phyloP scores from a whole-genome alignment of 2,113 vertebrate genomes.

The Chunga burmeisteri region DNA sequence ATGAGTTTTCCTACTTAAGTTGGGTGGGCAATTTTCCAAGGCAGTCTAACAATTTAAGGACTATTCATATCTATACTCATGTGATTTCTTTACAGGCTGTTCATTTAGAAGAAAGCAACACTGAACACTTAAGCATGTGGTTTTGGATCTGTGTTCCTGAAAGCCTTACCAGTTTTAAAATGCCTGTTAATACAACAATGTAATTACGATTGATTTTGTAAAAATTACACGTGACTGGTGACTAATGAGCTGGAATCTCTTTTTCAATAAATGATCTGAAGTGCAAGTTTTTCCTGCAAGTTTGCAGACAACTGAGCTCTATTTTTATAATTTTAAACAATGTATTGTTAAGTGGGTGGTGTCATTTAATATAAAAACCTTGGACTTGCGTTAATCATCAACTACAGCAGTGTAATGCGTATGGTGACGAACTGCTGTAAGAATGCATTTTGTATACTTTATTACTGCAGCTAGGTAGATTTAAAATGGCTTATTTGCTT shows the following conservation, averaged over 20 bases:
- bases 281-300: background rate
- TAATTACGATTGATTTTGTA: conserved; percentile 63
- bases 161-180: conserved; percentile 72
- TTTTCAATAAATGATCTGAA: conserved; percentile 70
- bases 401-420: background rate
- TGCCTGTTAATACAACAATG: conserved; percentile 35
- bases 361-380: background rate
- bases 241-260: conserved; percentile 52
- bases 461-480: background rate
- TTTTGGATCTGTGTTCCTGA: conserved; percentile 40
- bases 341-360: background rate
- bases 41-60: background rate
- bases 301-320: background rate
- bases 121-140: conserved; percentile 61
- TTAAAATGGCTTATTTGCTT: background rate
- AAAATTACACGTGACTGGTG: conserved; percentile 20
- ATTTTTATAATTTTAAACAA: conserved; percentile 8
- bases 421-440: background rate
- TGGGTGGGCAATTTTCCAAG: background rate
- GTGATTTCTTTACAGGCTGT: conserved; percentile 80
- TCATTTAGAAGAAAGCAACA: conserved; percentile 92
- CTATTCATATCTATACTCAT: background rate
- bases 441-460: background rate
- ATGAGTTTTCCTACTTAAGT: background rate
- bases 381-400: background rate